Evolutionary conservation across 2,888 invertebrate species (phyloP).

Genomic region (Baccha elongata): DNA sequence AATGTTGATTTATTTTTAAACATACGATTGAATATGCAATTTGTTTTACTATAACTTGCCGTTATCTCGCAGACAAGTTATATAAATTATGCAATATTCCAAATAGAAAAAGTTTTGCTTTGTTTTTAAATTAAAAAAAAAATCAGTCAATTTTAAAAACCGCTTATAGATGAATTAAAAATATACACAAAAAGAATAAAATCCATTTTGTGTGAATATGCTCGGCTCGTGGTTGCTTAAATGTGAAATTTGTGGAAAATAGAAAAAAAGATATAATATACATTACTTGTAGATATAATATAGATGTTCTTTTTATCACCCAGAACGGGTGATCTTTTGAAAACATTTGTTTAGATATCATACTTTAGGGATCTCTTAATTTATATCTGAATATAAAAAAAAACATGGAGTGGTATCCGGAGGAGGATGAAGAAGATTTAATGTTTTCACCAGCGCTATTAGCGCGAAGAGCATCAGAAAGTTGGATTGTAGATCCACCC

Average conservation of each 20-base stretch:
- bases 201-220: slow-evolving; percentile 21
- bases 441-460: slow-evolving; percentile 94
- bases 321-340: neutral
- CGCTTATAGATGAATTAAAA: slow-evolving; percentile 32
- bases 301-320: slow-evolving; percentile 11
- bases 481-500: slow-evolving; percentile 94
- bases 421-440: slow-evolving; percentile 92
- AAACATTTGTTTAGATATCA: slow-evolving; percentile 1
- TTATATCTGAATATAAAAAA: neutral
- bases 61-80: slow-evolving; percentile 22
- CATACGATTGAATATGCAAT: slow-evolving; percentile 26
- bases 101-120: slow-evolving; percentile 31
- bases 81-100: slow-evolving; percentile 67
- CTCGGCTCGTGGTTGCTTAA: slow-evolving; percentile 26
- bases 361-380: neutral
- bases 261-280: neutral
- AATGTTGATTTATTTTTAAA: slow-evolving; percentile 61
- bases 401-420: slow-evolving; percentile 90
- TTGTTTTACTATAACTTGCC: slow-evolving; percentile 33
- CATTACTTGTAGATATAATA: neutral
- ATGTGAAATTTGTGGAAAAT: slow-evolving; percentile 44
- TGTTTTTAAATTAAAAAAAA: neutral
- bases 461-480: slow-evolving; percentile 93
- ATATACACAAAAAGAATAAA: slow-evolving; percentile 59
- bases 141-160: slow-evolving; percentile 2